These are phyloP conservation scores for Rhizoglyphus robini DNA, from an alignment of 1,140 invertebrate genomes.

Conservation along the genomic window DNA sequence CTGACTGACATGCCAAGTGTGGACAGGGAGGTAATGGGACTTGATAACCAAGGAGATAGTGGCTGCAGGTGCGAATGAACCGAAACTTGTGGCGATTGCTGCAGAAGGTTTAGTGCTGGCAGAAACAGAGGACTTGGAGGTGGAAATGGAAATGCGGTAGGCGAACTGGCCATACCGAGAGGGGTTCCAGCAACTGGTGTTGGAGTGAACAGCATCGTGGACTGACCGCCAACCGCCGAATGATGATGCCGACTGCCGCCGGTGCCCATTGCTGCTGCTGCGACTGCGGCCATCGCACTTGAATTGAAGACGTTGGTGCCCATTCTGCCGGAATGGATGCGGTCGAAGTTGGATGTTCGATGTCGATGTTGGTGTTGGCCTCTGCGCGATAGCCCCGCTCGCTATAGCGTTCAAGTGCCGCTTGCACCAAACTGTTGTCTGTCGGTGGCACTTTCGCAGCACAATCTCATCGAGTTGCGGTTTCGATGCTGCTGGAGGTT, in stretches of 20 bases:
- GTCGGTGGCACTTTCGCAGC: background rate
- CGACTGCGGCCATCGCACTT: background rate
- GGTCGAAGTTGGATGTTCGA: background rate
- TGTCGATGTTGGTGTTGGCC: no score
- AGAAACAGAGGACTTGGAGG: constrained; percentile 2
- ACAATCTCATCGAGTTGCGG: background rate
- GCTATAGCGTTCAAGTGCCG: background rate
- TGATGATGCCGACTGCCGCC: background rate
- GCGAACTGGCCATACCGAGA: background rate
- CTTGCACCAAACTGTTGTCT: no score
- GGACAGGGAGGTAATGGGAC: no score
- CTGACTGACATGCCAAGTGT: no score
- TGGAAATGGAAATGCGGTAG: constrained; percentile 5
- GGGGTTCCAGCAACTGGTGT: constrained; percentile 5
- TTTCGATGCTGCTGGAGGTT: no score
- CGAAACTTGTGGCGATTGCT: background rate
- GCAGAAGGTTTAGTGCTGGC: background rate
- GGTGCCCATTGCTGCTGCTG: background rate
- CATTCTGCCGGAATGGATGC: background rate
- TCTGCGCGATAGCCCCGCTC: background rate
- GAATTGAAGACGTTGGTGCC: constrained; percentile 1
- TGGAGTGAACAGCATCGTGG: background rate
- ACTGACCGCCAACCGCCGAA: background rate
- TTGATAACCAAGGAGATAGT: no score
- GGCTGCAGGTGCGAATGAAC: background rate